These are phyloP conservation scores for Listrodromus nycthemerus DNA, from an alignment of 2,888 invertebrate species.

Conservation along the genomic window DNA sequence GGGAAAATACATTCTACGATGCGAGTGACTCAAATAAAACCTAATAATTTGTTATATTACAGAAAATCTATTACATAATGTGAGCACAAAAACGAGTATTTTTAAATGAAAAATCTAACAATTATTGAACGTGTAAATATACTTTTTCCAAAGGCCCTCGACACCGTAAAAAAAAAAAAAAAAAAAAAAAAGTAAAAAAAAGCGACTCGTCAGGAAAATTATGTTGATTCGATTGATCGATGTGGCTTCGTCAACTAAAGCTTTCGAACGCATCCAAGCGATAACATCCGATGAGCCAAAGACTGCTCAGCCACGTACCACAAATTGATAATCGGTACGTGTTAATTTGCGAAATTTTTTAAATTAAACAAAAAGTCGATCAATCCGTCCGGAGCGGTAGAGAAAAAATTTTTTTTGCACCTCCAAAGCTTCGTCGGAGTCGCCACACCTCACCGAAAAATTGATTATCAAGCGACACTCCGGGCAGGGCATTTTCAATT, in stretches of 20 bases:
- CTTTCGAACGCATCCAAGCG: too few species aligned
- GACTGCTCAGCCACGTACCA: background rate
- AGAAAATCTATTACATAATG: too few species aligned
- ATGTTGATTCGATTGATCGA: slow-evolving; percentile 22
- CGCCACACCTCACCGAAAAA: background rate
- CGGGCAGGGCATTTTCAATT: background rate
- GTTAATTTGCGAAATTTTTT: slow-evolving; percentile 3
- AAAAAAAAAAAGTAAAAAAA: slow-evolving; percentile 29
- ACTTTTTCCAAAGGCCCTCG: background rate
- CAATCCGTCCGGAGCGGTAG: background rate
- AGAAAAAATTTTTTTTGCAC: background rate
- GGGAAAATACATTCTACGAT: too few species aligned
- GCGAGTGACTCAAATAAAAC: too few species aligned
- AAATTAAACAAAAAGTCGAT: slow-evolving; percentile 8
- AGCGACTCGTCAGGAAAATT: slow-evolving; percentile 41
- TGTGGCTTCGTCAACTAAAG: background rate
- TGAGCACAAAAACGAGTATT: too few species aligned
- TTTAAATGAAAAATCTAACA: too few species aligned
- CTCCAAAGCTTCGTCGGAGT: background rate
- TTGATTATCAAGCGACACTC: background rate
- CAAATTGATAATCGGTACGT: slow-evolving; percentile 10
- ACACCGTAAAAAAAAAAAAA: background rate
- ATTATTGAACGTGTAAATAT: too few species aligned
- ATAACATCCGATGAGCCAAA: slow-evolving; percentile 23
- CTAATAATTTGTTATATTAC: too few species aligned